Base-by-base conservation (phyloP, 2,888 invertebrate genomes). In the Agapostemon virescens region DNA sequence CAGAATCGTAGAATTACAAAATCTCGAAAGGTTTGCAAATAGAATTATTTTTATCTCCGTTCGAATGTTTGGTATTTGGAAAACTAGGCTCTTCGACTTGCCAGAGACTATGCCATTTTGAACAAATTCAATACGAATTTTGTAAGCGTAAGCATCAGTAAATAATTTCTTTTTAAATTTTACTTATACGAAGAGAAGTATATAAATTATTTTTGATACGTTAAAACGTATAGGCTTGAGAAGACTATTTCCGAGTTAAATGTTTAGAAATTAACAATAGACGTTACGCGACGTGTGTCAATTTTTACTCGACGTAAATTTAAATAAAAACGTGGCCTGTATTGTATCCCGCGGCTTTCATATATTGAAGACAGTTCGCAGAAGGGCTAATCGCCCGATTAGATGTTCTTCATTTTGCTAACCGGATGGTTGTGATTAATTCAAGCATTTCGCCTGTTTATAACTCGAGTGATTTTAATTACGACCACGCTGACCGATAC, bases 401-500 rank as follows among this genome's bases (percentile, higher is more conserved):
- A 70, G 63, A 36, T 49, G 67, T 38, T 55, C 66, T 74, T 75
- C 77, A 40, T 83, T 71, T 49, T n/a, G n/a, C 45, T 26, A 68
- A 15, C 45, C 17, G 63, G 45, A 26, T 33, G 38, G 49, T 52
- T 61, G 77, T 77, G 81, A 84, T 83, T 84, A 84, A 84, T 84
- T 83, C 77, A 81, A 84, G 79, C 83, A 30, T 83, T 83, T 81
- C 71, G 64, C 58, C 84, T 83, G 72, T 83, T 83, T 84, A 84
- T 83, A 79, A 81, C 52, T 49, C n/a, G 79, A 75, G 67, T 85
- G 86, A 85, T 87, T 88, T 87, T 87, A 86, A 88, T 87, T 88
- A 85, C 86, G 69, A 84, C 36, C 61, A 15, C 52, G 72, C 68
- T 66, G 77, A 72, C 61, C 61, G 80, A 82, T 83, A 75, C 49